Conservation (phyloP, 2,797 vertebrate species). For the Calcarius lapponicus region DNA sequence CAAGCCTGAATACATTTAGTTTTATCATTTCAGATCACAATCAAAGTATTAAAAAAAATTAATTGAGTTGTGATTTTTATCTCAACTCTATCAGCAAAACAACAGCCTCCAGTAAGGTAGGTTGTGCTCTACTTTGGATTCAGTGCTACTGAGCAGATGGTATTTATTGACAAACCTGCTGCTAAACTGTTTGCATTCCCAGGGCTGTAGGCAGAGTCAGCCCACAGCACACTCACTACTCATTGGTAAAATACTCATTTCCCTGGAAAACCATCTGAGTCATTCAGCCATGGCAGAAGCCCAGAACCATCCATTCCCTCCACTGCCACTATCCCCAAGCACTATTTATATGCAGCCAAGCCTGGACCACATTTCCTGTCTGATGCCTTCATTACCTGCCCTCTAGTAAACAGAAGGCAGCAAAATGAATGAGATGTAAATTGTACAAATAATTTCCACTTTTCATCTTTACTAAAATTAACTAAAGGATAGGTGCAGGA, state of each 20-base stretch:
- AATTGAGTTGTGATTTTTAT: background rate
- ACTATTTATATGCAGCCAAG: background rate
- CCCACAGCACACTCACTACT: background rate
- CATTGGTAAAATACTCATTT: conserved; percentile 42
- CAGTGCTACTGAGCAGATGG: conserved; percentile 45
- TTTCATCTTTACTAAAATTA: background rate
- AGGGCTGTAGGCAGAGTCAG: conserved; percentile 25
- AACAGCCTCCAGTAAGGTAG: background rate
- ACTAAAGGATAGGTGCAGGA: background rate
- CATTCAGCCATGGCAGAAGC: background rate
- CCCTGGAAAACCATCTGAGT: conserved; percentile 54
- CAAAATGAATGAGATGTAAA: background rate
- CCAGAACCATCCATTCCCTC: background rate
- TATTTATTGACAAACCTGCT: conserved; percentile 64
- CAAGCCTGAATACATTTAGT: background rate
- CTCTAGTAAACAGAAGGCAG: background rate
- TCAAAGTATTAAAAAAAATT: background rate
- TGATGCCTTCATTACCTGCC: background rate
- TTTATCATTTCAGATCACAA: background rate
- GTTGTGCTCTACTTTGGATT: background rate
- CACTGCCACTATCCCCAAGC: background rate
- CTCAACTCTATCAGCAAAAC: background rate
- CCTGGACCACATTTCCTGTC: background rate
- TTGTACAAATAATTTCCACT: background rate
- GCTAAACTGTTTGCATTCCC: conserved; percentile 57